Evolutionary conservation across 2,113 vertebrate genomes (phyloP).

Genomic region (Oryzias celebensis): DNA sequence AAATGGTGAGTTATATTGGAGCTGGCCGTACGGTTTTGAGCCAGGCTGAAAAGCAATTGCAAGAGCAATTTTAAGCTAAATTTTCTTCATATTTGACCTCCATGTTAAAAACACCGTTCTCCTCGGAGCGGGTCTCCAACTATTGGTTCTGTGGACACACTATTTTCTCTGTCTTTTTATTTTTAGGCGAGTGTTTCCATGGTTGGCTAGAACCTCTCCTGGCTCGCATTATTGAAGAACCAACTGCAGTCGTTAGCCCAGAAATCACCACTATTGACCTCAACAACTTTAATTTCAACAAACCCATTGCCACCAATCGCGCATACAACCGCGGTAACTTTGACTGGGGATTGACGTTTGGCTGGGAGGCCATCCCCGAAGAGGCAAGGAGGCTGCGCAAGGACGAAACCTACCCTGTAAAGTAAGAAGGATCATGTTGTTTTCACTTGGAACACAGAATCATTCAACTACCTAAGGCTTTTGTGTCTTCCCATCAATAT

Average conservation of each 20-base stretch:
- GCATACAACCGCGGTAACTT: slow-evolving; percentile 92
- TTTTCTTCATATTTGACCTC: too few species aligned
- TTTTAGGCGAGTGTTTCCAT: slow-evolving; percentile 93
- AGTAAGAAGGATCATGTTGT: slow-evolving; percentile 72
- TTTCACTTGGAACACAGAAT: not conserved
- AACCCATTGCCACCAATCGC: slow-evolving; percentile 77
- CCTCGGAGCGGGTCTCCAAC: too few species aligned
- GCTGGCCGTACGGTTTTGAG: too few species aligned
- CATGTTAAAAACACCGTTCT: too few species aligned
- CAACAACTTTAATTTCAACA: slow-evolving; percentile 87
- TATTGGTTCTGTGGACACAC: too few species aligned
- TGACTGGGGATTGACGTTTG: slow-evolving; percentile 92
- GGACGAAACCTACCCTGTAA: slow-evolving; percentile 93
- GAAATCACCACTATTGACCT: slow-evolving; percentile 92
- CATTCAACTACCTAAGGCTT: slow-evolving; percentile 7
- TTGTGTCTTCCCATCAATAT: slow-evolving; percentile 5
- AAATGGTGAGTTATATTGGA: too few species aligned
- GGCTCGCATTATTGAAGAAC: slow-evolving; percentile 88
- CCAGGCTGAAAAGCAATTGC: too few species aligned
- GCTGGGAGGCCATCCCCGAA: slow-evolving; percentile 86
- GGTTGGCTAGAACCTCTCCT: slow-evolving; percentile 95
- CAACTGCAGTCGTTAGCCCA: slow-evolving; percentile 89
- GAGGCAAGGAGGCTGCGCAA: slow-evolving; percentile 82
- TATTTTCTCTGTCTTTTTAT: not conserved
- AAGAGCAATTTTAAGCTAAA: too few species aligned